Conservation (phyloP, 2,113 vertebrate species). For the Octodon degus region DNA sequence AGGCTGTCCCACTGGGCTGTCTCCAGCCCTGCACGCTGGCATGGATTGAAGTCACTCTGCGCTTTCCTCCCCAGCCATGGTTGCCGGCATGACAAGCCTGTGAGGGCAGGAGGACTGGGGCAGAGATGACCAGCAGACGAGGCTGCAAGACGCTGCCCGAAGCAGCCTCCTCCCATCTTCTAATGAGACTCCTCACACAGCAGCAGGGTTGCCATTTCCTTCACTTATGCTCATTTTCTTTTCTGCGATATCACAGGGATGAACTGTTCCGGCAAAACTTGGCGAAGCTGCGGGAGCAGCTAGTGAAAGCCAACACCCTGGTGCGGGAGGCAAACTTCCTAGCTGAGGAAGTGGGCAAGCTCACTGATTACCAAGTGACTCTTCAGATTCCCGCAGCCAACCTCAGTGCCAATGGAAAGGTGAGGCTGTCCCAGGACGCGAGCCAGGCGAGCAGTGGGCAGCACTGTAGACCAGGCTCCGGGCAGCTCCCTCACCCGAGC, state of each 20-base stretch:
- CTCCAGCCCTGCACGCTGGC: neutral
- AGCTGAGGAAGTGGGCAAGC: slow-evolving; percentile 96
- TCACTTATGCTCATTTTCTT: slow-evolving; percentile 52
- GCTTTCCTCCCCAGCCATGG: neutral
- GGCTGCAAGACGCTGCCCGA: neutral
- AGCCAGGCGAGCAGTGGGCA: rapidly evolving
- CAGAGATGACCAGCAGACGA: neutral
- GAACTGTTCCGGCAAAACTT: slow-evolving; percentile 97
- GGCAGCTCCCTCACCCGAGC: neutral
- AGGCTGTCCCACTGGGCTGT: neutral
- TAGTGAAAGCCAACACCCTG: slow-evolving; percentile 96
- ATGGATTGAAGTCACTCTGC: neutral
- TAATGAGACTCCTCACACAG: neutral
- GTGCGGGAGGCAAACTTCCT: slow-evolving; percentile 98
- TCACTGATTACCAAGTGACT: slow-evolving; percentile 98
- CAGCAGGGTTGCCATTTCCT: slow-evolving; percentile 44
- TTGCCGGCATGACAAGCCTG: neutral
- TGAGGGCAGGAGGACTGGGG: neutral
- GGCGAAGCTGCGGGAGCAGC: slow-evolving; percentile 96
- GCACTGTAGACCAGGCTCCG: neutral
- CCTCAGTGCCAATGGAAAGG: slow-evolving; percentile 99
- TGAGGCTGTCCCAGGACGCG: slow-evolving; percentile 76
- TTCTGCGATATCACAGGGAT: slow-evolving; percentile 88
- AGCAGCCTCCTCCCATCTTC: neutral
- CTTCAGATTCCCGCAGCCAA: slow-evolving; percentile 98